Evolutionary conservation across 1,140 invertebrate genomes (phyloP).

Genomic region (Drosophila sp.): DNA sequence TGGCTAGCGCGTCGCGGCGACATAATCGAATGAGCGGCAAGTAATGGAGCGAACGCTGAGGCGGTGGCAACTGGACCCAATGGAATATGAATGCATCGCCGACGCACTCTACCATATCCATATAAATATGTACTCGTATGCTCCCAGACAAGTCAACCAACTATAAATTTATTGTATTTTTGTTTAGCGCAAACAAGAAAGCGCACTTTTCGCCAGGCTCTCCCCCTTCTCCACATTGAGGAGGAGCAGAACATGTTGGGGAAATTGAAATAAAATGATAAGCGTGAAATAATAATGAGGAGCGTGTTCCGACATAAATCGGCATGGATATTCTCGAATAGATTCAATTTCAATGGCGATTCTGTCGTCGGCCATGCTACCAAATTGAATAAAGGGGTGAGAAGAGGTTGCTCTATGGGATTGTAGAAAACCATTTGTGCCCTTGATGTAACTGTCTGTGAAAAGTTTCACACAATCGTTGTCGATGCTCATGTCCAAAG

Average conservation of each 20-base stretch:
- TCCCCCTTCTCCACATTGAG: not conserved
- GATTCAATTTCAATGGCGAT: constrained; percentile 47
- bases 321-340: constrained; percentile 21
- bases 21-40: constrained; percentile 72
- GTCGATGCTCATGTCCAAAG: not conserved
- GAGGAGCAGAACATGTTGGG: constrained; percentile 8
- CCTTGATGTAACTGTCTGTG: constrained; percentile 51
- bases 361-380: constrained; percentile 17
- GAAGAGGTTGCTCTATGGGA: not conserved
- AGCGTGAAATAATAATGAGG: constrained; percentile 81
- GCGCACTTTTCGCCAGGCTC: constrained; percentile 55
- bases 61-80: constrained; percentile 71
- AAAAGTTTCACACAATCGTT: constrained; percentile 40
- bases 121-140: constrained; percentile 29
- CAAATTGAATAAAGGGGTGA: constrained; percentile 34
- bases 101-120: constrained; percentile 47
- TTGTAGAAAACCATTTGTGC: constrained; percentile 41
- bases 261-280: constrained; percentile 81
- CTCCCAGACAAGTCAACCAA: constrained; percentile 49
- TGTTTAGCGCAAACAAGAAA: constrained; percentile 68
- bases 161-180: constrained; percentile 74
- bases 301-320: constrained; percentile 79
- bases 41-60: constrained; percentile 62
- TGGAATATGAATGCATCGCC: constrained; percentile 78
- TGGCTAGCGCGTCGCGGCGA: constrained; percentile 35